phyloP scores from a whole-genome alignment of 2,888 invertebrate species.

The Camptogramma bilineatum region DNA sequence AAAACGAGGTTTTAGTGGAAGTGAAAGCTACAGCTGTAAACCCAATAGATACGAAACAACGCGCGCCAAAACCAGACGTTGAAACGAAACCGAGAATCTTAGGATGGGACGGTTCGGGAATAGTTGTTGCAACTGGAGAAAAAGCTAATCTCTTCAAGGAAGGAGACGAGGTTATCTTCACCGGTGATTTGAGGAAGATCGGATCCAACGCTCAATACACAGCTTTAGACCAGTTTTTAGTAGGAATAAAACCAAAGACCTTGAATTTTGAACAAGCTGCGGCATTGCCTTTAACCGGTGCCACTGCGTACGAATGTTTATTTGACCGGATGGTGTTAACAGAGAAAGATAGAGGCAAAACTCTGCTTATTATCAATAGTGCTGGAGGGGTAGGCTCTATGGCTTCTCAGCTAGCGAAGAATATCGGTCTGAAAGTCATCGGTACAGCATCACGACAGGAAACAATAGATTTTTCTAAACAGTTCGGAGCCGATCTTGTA shows the following conservation, averaged over 20 bases:
- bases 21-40: constrained; percentile 75
- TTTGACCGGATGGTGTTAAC: constrained; percentile 68
- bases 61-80: constrained; percentile 68
- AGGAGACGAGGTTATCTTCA: constrained; percentile 77
- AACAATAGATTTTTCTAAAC: constrained; percentile 59
- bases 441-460: constrained; percentile 75
- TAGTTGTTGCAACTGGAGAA: constrained; percentile 67
- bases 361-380: constrained; percentile 73
- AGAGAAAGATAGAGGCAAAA: constrained; percentile 70
- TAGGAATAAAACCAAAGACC: constrained; percentile 69
- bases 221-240: constrained; percentile 65
- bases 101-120: constrained; percentile 76
- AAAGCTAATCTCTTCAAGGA: constrained; percentile 58
- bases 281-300: constrained; percentile 71
- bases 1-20: constrained; percentile 69
- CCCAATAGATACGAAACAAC: constrained; percentile 72
- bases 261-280: constrained; percentile 75
- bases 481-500: constrained; percentile 67
- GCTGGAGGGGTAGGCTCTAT: constrained; percentile 77
- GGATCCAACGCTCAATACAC: constrained; percentile 75
- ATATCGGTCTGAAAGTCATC: constrained; percentile 70
- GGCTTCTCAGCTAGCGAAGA: constrained; percentile 70
- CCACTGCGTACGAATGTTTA: constrained; percentile 62
- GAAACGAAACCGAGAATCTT: constrained; percentile 66
- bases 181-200: constrained; percentile 64